Conservation (phyloP, 2,797 vertebrate species). For the Megaceryle alcyon region DNA sequence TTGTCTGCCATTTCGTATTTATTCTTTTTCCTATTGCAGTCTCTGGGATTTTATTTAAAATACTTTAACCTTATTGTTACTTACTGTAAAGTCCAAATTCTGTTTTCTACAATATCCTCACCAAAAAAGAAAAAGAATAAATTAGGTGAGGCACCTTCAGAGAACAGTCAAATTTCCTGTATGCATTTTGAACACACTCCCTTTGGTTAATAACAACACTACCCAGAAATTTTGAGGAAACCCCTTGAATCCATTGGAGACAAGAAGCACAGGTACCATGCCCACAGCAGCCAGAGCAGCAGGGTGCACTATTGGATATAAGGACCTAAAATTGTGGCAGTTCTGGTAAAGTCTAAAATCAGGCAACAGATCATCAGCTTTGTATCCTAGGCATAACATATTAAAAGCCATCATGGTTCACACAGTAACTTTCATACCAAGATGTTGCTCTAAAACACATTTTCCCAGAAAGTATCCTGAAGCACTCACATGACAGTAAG, state of each 20-base stretch:
- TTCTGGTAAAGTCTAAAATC: neutral
- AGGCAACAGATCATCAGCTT: neutral
- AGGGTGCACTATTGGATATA: accelerated
- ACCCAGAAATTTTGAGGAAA: neutral
- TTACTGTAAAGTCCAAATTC: neutral
- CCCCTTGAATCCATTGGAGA: neutral
- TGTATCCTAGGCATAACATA: neutral
- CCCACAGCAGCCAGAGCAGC: neutral
- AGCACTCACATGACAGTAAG: neutral
- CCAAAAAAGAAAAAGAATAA: too few species aligned
- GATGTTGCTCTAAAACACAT: neutral
- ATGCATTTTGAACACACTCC: neutral
- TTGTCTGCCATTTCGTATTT: neutral
- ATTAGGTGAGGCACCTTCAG: neutral
- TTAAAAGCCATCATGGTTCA: neutral
- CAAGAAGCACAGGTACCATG: neutral
- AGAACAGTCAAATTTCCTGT: neutral
- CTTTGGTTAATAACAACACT: neutral
- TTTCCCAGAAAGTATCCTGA: neutral
- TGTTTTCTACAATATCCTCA: neutral
- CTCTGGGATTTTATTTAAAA: neutral
- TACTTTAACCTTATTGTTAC: neutral
- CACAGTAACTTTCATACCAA: neutral
- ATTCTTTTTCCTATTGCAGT: neutral
- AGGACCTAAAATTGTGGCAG: neutral